Base-by-base conservation (phyloP, 2,113 vertebrate species). In the Bos indicus region DNA sequence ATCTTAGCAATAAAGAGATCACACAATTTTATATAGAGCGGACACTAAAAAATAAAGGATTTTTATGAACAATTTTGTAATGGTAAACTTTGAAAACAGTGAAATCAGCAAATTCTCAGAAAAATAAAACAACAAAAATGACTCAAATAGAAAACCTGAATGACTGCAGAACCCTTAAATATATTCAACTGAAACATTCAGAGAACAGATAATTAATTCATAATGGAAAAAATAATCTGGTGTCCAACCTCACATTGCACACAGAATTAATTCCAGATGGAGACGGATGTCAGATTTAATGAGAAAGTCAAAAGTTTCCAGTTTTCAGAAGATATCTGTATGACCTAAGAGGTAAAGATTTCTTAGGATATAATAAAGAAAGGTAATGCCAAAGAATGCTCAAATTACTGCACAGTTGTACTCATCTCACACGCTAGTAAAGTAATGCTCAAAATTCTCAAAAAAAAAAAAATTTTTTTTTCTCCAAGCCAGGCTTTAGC, bases 201-300 rank as follows among this genome's bases (percentile, higher is more conserved):
- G 67, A 71, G 33, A 80, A 54, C 19, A 84, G 78, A 40, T 88
- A 88, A 94, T 88, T 88, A 84, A 95, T 88, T 94, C 57, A 95
- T 33, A 89, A 64, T 51, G 30, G 57, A 86, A 89, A 96, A 95
- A 30, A 40, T 54, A 91, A 87, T 40, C 40, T 54, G 28, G 40
- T 71, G 16, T 57, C 14, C 17, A 60, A 21, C 13, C 3, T 51
- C n/a, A 85, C 77, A 71, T 23, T 48, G 30, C 91, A 91, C 33
- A 52, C n/a, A n/a, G 43, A 85, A 91, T 71, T 46, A 80, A 86
- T 60, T 96, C 52, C 67, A 92, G 56, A 60, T 89, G n/a, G 17
- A 90, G 48, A 60, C 54, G 26, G 14, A 59, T 95, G 74, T 82
- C 77, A 82, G 67, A 82, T 71, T 71, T 71, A 82, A 71, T 26